Conservation (phyloP, 2,888 invertebrate genomes). For the Diploptera punctata region DNA sequence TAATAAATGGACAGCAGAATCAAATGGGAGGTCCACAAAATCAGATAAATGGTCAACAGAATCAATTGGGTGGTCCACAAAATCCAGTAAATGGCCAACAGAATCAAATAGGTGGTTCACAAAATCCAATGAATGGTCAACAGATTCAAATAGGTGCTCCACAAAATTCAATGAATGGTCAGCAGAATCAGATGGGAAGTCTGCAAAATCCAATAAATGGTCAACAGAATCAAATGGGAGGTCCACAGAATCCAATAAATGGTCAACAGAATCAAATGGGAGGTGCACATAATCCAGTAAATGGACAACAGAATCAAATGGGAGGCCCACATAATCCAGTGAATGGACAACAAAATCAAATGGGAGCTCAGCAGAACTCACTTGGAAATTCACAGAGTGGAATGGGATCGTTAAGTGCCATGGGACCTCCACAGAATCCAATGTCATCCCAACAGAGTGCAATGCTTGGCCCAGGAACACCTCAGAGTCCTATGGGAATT, state of each 20-base stretch:
- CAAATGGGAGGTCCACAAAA: not conserved
- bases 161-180: not conserved
- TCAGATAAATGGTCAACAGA: too few relatives aligned
- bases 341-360: not conserved
- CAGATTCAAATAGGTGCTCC: not conserved
- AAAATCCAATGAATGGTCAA: slow-evolving; percentile 1
- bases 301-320: not conserved
- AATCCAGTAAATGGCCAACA: not conserved
- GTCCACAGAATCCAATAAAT: not conserved
- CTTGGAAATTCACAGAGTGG: not conserved
- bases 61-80: not conserved
- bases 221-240: not conserved
- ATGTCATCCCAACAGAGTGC: not conserved
- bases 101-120: too few relatives aligned
- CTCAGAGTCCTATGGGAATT: slow-evolving; percentile 1
- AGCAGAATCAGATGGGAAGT: not conserved
- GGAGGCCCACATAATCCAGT: not conserved
- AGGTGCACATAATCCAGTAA: slow-evolving; percentile 7
- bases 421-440: slow-evolving; percentile 1
- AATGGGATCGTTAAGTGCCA: too few relatives aligned
- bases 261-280: not conserved
- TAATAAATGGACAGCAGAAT: slow-evolving; percentile 14
- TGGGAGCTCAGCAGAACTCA: not conserved
- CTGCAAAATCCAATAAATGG: not conserved
- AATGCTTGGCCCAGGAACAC: not conserved